Evolutionary conservation across 1,140 invertebrate genomes (phyloP), one percentile per base, ranked within the genome.

Genomic region (Triops cancriformis): DNA sequence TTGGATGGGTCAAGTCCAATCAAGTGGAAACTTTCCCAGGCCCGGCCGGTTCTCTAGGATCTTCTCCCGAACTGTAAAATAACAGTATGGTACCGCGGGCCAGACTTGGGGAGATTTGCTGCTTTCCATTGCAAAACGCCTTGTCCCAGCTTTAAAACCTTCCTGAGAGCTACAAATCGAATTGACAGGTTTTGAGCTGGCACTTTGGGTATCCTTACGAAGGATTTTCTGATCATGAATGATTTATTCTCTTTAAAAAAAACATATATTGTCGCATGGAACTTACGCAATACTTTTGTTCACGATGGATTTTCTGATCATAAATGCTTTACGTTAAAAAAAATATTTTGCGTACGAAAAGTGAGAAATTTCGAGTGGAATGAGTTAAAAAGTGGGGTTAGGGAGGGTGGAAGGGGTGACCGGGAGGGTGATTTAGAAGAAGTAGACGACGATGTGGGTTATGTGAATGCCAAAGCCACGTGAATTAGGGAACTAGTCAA

Each of bases 1-100:
- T 64, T 64, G 18, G 51, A 64, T 64, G 51, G 31, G 51, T 64
- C 51, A 64, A 64, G 51, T 23, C 51, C 14, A 64, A 23, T 23
- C 51, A 64, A 64, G 51, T n/a, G 51, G 51, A 64, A 64, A 64
- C 31, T 37, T 64, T 64, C 51, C 51, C 51, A 64, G 51, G 51
- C 14, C 51, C 7, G 2, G 31, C 2, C 31, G n/a, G n/a, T n/a
- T n/a, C n/a, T n/a, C n/a, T n/a, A n/a, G n/a, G n/a, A n/a, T n/a
- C 31, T 37, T 37, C 31, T 37, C 31, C 31, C 2, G 31, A 37
- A 37, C 31, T 37, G 31, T 37, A 37, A 37, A 37, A 7, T 37
- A 37, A 37, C 31, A 37, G 31, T 37, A 37, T 37, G 31, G 31
- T 37, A 37, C 51, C 51, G 9, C 51, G 18, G 51, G 51, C 51